Percentiles rank a stretch among this genome's conserved stretches.
phyloP scores from a whole-genome alignment of 2,113 vertebrate genomes.

The Ochotona princeps region DNA sequence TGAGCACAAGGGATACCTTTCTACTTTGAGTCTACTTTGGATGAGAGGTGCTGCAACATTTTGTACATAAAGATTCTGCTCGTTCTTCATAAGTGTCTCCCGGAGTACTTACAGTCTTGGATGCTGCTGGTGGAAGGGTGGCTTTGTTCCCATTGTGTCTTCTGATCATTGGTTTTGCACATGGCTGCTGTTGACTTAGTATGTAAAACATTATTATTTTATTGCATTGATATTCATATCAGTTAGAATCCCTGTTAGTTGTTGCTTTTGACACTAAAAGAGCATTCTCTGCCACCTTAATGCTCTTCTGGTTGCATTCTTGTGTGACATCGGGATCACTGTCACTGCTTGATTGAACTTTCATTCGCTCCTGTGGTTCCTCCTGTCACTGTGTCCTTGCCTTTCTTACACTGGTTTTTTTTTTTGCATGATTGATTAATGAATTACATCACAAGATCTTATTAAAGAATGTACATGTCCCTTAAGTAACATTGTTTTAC shows the following conservation, averaged over 20 bases:
- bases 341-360: neutral
- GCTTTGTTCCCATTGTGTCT: neutral
- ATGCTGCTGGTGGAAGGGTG: neutral
- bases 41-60: neutral
- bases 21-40: neutral
- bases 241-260: neutral
- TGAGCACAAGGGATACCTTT: neutral
- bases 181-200: neutral
- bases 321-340: neutral
- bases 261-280: neutral
- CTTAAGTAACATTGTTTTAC: conserved; percentile 8
- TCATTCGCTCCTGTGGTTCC: neutral
- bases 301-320: neutral
- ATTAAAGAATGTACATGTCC: too few species aligned
- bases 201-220: neutral
- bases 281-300: neutral
- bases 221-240: neutral
- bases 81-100: conserved; percentile 16
- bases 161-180: neutral
- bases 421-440: too few species aligned
- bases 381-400: neutral
- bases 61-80: neutral
- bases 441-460: too few species aligned
- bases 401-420: conserved; percentile 15
- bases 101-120: neutral